Evolutionary conservation across 2,113 vertebrate species (phyloP).

Genomic region (Heteronetta atricapilla): DNA sequence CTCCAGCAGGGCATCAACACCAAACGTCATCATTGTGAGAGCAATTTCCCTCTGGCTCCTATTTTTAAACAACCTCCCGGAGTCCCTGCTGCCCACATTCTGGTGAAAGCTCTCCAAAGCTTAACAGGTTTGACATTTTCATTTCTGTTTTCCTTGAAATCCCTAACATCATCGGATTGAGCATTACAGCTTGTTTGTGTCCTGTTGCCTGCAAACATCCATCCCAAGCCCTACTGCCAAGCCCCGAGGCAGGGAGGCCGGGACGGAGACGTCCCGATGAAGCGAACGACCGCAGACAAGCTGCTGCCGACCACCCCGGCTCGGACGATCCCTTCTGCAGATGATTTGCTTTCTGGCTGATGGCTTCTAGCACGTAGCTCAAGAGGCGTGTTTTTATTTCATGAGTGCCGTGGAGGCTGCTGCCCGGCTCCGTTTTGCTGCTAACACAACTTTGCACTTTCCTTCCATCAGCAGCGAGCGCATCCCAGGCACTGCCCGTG

Average conservation of each 20-base stretch:
- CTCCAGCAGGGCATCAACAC: not conserved
- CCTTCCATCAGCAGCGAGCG: not conserved
- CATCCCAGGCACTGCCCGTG: not conserved
- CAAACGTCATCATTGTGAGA: not conserved
- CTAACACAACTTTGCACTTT: conserved; percentile 1
- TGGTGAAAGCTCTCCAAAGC: conserved; percentile 44
- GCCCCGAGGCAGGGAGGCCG: not conserved
- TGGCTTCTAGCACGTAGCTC: conserved; percentile 6
- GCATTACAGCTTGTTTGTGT: conserved; percentile 4
- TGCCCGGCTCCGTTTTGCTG: not conserved
- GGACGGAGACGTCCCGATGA: conserved; percentile 16
- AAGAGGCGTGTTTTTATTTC: not conserved
- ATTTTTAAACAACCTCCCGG: conserved; percentile 53
- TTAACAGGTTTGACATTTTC: conserved; percentile 55
- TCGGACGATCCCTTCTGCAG: not conserved
- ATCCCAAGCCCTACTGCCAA: not conserved
- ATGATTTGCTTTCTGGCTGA: conserved; percentile 13
- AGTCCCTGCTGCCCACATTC: conserved; percentile 48
- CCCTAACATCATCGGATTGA: conserved; percentile 23
- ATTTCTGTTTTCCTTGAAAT: conserved; percentile 37
- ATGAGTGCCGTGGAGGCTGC: not conserved
- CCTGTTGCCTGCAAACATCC: not conserved
- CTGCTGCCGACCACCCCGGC: not conserved
- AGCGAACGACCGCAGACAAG: conserved; percentile 8
- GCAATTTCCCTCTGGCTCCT: conserved; percentile 56